Base-by-base conservation (phyloP, 2,888 invertebrate genomes). In the Nomada ruficornis region DNA sequence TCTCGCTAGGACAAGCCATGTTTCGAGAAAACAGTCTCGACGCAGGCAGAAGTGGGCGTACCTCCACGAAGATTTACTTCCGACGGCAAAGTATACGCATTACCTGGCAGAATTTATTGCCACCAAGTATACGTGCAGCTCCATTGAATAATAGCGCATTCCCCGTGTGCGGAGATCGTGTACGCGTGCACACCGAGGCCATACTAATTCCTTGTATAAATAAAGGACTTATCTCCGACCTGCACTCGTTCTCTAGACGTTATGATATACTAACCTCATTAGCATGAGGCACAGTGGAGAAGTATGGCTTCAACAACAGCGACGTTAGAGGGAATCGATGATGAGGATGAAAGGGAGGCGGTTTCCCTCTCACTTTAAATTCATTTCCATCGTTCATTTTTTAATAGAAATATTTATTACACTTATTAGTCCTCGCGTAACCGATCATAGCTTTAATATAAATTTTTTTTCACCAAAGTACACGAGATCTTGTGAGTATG, bases 211-310 rank as follows among this genome's bases (percentile, higher is more conserved):
- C 84, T 77, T 76, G 85, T 83, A 80, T 86, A 88, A 88, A 88
- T 86, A 87, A 88, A 83, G 84, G 86, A 88, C 88, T 88, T 88
- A 86, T 88, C 88, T 87, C 26, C 59, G 72, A 60, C 29, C 75
- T 72, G 83, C 86, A 87, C 83, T 88, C 85, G 86, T 84, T 81
- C 80, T 72, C 75, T 55, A 76, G 84, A 70, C 70, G 78, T 82
- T 88, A 80, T 83, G 88, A 88, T 83, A 87, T 84, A 84, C 82
- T 84, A 86, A 85, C 81, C 84, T 84, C 83, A 84, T 86, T 88
- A 87, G 77, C 80, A 80, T 83, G 82, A 67, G 79, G 74, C 60
- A n/a, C 47, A 59, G 47, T 73, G 65, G 69, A 82, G 72, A 84
- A 69, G 74, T 77, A 82, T 71, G 78, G 73, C 83, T 83, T 83